These are phyloP conservation scores for Mustela lutreola DNA, from an alignment of 2,113 vertebrate genomes.

Conservation along the genomic window DNA sequence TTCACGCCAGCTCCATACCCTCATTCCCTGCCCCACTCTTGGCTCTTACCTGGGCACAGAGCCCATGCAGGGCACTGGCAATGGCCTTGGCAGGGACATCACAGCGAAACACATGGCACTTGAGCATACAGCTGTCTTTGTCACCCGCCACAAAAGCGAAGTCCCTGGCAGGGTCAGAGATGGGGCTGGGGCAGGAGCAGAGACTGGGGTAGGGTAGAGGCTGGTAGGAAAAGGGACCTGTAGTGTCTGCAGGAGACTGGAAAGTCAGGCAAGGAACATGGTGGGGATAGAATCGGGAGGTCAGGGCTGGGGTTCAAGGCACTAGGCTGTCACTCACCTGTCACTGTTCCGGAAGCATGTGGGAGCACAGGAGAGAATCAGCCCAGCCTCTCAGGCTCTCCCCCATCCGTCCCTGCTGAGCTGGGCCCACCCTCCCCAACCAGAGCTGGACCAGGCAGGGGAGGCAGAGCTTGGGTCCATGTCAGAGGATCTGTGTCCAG, in stretches of 20 bases:
- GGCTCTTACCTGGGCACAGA: constrained; percentile 94
- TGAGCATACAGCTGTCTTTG: constrained; percentile 96
- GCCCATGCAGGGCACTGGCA: constrained; percentile 94
- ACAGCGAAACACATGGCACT: constrained; percentile 98
- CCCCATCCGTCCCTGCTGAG: constrained; percentile 70
- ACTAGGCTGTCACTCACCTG: constrained; percentile 81
- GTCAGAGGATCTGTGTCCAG: constrained; percentile 77
- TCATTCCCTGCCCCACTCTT: background rate
- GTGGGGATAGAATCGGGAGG: background rate
- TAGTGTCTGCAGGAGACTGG: background rate
- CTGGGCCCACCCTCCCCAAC: constrained; percentile 75
- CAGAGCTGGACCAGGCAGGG: constrained; percentile 69
- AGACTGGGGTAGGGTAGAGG: background rate
- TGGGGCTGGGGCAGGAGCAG: background rate
- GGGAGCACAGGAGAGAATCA: constrained; percentile 80
- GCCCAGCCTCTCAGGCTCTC: constrained; percentile 74
- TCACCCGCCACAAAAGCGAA: constrained; percentile 98
- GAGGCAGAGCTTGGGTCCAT: constrained; percentile 73
- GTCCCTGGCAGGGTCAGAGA: constrained; percentile 90
- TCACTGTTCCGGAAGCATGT: constrained; percentile 86
- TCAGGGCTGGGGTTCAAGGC: background rate
- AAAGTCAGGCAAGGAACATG: constrained; percentile 15
- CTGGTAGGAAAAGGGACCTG: constrained; percentile 4
- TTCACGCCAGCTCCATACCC: background rate
- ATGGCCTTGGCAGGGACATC: constrained; percentile 96